A percentile compares a stretch with the other conserved stretches of the same genome.
Evolutionary conservation across 2,113 vertebrate species (phyloP).

Genomic region (Macquaria australasica): DNA sequence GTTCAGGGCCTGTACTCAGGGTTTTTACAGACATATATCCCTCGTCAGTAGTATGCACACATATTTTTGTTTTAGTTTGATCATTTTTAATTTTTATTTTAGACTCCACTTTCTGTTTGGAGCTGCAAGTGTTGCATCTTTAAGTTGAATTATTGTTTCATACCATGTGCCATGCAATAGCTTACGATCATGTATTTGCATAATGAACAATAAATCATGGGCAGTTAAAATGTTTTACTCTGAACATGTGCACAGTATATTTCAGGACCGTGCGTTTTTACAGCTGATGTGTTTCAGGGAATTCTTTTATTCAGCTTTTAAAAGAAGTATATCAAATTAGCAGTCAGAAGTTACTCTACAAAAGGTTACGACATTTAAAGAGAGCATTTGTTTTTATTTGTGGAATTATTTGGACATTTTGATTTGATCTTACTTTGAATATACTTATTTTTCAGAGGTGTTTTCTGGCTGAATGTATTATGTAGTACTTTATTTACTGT

Average conservation of each 20-base stretch:
- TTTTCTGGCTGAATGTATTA: not conserved
- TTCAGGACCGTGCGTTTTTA: slow-evolving; percentile 31
- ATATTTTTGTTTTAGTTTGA: slow-evolving; percentile 1
- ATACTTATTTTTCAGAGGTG: slow-evolving; percentile 20
- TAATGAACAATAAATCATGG: not conserved
- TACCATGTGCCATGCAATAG: not conserved
- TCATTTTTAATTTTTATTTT: slow-evolving; percentile 44
- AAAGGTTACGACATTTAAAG: not conserved
- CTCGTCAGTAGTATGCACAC: not conserved
- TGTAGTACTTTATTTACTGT: slow-evolving; percentile 42
- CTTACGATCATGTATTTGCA: slow-evolving; percentile 7
- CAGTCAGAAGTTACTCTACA: not conserved
- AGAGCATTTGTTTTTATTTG: slow-evolving; percentile 16
- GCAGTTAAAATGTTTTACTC: not conserved
- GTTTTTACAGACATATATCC: not conserved
- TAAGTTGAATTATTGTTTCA: slow-evolving; percentile 1
- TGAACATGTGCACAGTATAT: not conserved
- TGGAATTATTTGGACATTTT: not conserved
- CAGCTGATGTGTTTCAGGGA: slow-evolving; percentile 1
- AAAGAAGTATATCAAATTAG: not conserved
- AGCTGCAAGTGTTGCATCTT: not conserved
- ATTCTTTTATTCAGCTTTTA: slow-evolving; percentile 24
- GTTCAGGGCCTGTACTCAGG: slow-evolving; percentile 7
- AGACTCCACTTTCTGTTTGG: not conserved
- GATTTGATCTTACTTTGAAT: slow-evolving; percentile 3